Evolutionary conservation across 1,140 invertebrate genomes (phyloP).

Genomic region (Drosophila punjabiensis): DNA sequence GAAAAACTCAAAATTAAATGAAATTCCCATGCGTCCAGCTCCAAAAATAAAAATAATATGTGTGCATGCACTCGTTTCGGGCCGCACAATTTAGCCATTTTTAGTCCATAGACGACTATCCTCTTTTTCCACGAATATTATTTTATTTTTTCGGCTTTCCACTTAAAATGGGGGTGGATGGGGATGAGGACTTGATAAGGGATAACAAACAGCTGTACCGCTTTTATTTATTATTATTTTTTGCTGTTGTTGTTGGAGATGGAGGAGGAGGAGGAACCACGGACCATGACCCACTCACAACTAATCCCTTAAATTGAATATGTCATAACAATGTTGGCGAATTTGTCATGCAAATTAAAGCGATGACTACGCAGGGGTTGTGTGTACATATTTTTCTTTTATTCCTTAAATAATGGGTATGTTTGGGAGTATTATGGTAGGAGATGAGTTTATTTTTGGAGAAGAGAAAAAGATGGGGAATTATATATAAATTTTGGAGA

Average conservation of each 20-base stretch:
- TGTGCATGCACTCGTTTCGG: constrained; percentile 1
- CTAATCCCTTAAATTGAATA: constrained; percentile 84
- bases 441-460: not conserved
- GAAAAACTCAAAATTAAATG: constrained; percentile 50
- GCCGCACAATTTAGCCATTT: constrained; percentile 42
- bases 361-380: constrained; percentile 68
- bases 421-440: not conserved
- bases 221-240: constrained; percentile 10
- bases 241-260: not conserved
- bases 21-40: constrained; percentile 49
- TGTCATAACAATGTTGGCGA: constrained; percentile 81
- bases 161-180: not conserved
- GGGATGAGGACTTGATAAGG: constrained; percentile 37
- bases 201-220: constrained; percentile 40
- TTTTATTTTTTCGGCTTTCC: constrained; percentile 20
- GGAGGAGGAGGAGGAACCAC: not conserved
- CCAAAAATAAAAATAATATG: constrained; percentile 35
- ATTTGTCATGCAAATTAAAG: constrained; percentile 84
- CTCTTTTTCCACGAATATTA: constrained; percentile 17
- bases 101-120: constrained; percentile 28
- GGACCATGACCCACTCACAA: constrained; percentile 47
- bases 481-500: not conserved
- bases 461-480: not conserved
- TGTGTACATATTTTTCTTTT: constrained; percentile 31
- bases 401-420: constrained; percentile 31